Evolutionary conservation across 2,113 vertebrate species (phyloP), one percentile per base, ranked within the genome.

Genomic region (Tapirus terrestris): DNA sequence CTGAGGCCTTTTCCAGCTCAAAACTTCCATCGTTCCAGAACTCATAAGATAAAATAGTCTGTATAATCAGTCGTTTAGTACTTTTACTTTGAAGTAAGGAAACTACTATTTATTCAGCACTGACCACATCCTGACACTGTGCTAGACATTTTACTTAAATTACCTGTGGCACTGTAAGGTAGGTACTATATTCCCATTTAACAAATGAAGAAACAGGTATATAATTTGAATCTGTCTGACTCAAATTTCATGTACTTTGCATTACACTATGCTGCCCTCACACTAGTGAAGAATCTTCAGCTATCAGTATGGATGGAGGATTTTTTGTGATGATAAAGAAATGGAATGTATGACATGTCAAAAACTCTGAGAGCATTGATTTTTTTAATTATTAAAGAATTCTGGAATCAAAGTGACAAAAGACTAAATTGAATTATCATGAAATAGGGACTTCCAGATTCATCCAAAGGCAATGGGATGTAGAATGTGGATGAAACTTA

Each of bases 341-440:
- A 82, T 72, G 27, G 7, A 83, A 94, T 89, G 33, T 33, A 27
- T 31, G 27, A 43, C 73, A 92, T 45, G n/a, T 87, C 60, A 77
- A 91, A 92, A 94, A 91, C 20, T 73, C 73, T 39, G 79, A 96
- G 21, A 58, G 33, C 70, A 27, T 33, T 91, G 65, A 75, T 82
- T 39, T 88, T 45, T 93, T 33, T 53, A 82, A 67, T 63, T 80
- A 82, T 90, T 92, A 87, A 80, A 96, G 70, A 90, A 96, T 4
- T 53, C 70, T 90, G 72, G 33, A 96, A 88, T 90, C 87, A 94
- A 76, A 95, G 33, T 82, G 43, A 98, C 92, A 96, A 87, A 96
- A 92, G 72, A 84, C 53, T 81, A 90, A 88, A 84, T 45, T 61
- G 84, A 95, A 81, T 65, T 61, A 3, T 84, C 75, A 92, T 31